Percentiles rank a stretch among this genome's conserved stretches.
phyloP scores from a whole-genome alignment of 2,113 vertebrate species.

The Seriola dumerili region DNA sequence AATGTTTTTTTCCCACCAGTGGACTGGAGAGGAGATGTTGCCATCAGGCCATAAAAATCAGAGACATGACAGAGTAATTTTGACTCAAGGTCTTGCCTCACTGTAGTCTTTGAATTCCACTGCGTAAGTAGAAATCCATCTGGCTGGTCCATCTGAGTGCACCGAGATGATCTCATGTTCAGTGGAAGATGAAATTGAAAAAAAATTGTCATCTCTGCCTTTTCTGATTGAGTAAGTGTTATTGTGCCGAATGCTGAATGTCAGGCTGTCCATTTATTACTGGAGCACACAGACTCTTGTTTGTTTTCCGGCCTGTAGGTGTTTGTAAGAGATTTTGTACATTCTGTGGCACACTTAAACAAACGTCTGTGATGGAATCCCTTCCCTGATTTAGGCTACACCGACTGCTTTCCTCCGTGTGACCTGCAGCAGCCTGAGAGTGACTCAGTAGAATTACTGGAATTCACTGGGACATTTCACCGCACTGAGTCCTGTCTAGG shows the following conservation, averaged over 20 bases:
- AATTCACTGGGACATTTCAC: conserved; percentile 62
- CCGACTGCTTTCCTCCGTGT: conserved; percentile 53
- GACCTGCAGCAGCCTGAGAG: conserved; percentile 50
- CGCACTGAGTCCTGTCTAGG: conserved; percentile 46
- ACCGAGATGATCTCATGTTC: conserved; percentile 65
- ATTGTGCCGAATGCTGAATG: conserved; percentile 13
- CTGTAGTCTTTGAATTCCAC: conserved; percentile 55
- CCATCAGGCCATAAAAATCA: conserved; percentile 50
- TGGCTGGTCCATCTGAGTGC: conserved; percentile 54
- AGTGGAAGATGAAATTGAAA: conserved; percentile 44
- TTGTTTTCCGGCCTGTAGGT: conserved; percentile 51
- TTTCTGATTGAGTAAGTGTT: conserved; percentile 18
- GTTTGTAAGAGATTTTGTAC: conserved; percentile 54
- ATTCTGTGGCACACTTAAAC: conserved; percentile 42
- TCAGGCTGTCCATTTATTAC: not conserved
- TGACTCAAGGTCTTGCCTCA: conserved; percentile 51
- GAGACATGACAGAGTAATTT: conserved; percentile 54
- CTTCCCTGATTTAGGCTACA: conserved; percentile 45
- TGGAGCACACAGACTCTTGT: conserved; percentile 34
- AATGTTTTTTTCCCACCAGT: conserved; percentile 38
- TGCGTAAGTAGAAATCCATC: conserved; percentile 66
- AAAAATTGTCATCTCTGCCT: not conserved
- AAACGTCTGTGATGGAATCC: conserved; percentile 56
- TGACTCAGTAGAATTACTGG: conserved; percentile 77
- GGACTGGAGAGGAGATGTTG: conserved; percentile 35